phyloP scores from a whole-genome alignment of 2,113 vertebrate species.

The Dasypus novemcinctus region DNA sequence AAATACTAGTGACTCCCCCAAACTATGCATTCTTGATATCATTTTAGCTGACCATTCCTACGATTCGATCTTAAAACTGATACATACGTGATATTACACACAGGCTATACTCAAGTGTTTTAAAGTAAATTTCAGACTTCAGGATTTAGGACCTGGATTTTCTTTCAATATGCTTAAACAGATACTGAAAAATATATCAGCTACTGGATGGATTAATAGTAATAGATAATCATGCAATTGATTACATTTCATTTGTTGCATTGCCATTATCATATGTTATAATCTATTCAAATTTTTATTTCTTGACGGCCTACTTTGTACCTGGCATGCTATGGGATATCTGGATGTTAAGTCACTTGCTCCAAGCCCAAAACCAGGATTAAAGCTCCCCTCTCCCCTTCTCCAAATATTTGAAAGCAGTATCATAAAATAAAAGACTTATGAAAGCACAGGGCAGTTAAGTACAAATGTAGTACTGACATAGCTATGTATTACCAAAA shows the following conservation, averaged over 20 bases:
- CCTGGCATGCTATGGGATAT: background rate
- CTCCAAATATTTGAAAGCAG: background rate
- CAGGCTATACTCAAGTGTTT: background rate
- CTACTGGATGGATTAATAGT: background rate
- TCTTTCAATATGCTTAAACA: background rate
- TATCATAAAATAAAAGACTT: background rate
- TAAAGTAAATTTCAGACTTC: background rate
- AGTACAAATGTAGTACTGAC: background rate
- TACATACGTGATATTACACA: background rate
- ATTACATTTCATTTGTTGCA: background rate
- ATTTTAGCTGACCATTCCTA: background rate
- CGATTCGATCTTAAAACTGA: background rate
- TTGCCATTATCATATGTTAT: background rate
- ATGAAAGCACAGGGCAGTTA: background rate
- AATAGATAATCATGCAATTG: background rate
- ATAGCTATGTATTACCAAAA: background rate
- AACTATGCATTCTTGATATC: background rate
- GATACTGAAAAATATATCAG: background rate
- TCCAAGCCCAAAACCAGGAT: background rate
- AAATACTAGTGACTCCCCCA: background rate
- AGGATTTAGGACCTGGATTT: background rate
- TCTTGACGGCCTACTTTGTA: background rate
- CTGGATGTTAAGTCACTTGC: background rate
- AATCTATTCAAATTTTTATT: background rate
- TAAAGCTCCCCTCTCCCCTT: background rate